phyloP scores from a whole-genome alignment of 1,140 invertebrate species.

The Neelides sp. region DNA sequence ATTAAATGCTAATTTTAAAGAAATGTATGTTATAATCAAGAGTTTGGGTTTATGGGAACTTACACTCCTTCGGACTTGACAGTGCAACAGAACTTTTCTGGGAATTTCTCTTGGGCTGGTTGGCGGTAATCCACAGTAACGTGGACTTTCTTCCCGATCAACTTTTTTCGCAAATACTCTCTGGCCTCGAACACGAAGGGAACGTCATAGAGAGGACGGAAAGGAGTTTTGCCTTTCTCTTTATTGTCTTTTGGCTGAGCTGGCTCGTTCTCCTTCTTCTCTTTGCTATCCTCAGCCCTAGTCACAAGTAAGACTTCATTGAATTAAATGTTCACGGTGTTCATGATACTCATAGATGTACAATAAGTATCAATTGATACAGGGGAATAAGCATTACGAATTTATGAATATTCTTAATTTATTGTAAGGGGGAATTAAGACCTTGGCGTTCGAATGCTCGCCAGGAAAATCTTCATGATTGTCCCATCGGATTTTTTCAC shows the following conservation, averaged over 20 bases:
- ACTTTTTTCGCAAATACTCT: slow-evolving; percentile 89
- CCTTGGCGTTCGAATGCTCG: slow-evolving; percentile 85
- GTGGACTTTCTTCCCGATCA: slow-evolving; percentile 90
- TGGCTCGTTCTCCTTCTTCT: slow-evolving; percentile 19
- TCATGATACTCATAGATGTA: background rate
- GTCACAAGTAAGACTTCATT: background rate
- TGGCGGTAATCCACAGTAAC: slow-evolving; percentile 93
- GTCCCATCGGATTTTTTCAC: slow-evolving; percentile 66
- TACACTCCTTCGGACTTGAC: slow-evolving; percentile 68
- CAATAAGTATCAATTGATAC: background rate
- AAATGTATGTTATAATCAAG: background rate
- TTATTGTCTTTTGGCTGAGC: slow-evolving; percentile 34
- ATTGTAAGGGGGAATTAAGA: too few species aligned
- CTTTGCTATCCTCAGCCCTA: slow-evolving; percentile 14
- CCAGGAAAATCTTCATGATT: slow-evolving; percentile 85
- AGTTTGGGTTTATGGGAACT: slow-evolving; percentile 35
- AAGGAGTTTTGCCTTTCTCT: slow-evolving; percentile 48
- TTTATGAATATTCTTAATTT: background rate
- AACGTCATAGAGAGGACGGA: slow-evolving; percentile 86
- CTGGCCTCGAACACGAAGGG: slow-evolving; percentile 96
- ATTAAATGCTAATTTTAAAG: background rate
- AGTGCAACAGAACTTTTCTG: slow-evolving; percentile 91
- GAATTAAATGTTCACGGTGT: too few species aligned
- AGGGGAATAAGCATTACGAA: background rate
- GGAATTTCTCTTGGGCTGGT: slow-evolving; percentile 78